phyloP scores from a whole-genome alignment of 2,888 invertebrate species.

The Hemistola chrysoprasaria region DNA sequence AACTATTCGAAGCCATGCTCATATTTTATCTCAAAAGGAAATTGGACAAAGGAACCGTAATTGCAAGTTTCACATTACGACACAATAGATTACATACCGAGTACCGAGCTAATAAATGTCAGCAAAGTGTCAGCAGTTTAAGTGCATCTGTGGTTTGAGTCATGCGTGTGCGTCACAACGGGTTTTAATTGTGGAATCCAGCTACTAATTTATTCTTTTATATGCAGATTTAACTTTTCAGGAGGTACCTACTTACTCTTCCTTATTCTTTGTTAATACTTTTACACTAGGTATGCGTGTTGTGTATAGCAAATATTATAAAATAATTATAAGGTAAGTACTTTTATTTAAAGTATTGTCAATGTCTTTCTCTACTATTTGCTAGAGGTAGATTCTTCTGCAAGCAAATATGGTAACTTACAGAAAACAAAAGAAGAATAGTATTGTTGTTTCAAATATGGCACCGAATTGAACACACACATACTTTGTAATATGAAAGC shows the following conservation, averaged over 20 bases:
- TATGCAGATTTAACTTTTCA: no score
- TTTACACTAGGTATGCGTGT: no score
- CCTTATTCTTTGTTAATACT: no score
- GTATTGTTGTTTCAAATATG: constrained; percentile 26
- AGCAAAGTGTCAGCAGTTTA: constrained; percentile 30
- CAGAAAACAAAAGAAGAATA: constrained; percentile 19
- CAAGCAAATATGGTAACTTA: no score
- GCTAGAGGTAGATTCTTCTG: no score
- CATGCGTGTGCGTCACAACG: constrained; percentile 42
- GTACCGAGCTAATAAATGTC: constrained; percentile 29
- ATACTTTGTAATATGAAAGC: constrained; percentile 58
- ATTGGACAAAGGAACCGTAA: constrained; percentile 38
- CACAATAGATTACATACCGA: constrained; percentile 31
- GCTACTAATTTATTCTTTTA: no score
- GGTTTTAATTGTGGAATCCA: constrained; percentile 28
- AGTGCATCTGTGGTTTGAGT: constrained; percentile 44
- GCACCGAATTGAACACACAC: constrained; percentile 33
- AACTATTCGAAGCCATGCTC: constrained; percentile 22
- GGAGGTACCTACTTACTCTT: no score
- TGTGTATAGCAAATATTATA: no score
- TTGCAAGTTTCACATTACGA: constrained; percentile 24
- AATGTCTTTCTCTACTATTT: no score
- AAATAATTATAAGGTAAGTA: no score
- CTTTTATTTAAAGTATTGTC: no score
- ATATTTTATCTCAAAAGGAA: constrained; percentile 29